These are phyloP conservation scores for Bombus superbus DNA, from an alignment of 1,140 invertebrate species.

Conservation along the genomic window DNA sequence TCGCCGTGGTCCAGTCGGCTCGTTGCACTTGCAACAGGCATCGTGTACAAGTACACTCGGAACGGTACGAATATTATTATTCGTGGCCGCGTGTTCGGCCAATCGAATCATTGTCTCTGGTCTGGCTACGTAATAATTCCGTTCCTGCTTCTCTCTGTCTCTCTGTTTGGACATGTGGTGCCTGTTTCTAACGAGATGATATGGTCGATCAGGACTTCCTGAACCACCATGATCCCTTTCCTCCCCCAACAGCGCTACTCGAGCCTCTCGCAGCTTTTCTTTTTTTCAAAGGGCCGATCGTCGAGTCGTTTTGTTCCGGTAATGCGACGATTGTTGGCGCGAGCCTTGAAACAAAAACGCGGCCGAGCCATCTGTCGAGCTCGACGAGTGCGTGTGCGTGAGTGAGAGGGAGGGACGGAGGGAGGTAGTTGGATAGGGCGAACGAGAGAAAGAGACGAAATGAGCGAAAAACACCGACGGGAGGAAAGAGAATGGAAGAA, in stretches of 20 bases:
- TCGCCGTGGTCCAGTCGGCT: constrained; percentile 52
- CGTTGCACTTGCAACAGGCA: constrained; percentile 69
- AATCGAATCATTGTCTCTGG: constrained; percentile 64
- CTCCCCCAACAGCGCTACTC: constrained; percentile 27
- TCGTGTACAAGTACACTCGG: constrained; percentile 53
- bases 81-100: constrained; percentile 53
- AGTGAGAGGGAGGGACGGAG: background rate
- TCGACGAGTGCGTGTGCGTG: constrained; percentile 16
- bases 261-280: constrained; percentile 53
- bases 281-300: constrained; percentile 69
- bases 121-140: constrained; percentile 19
- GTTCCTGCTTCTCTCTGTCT: constrained; percentile 49
- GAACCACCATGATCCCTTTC: constrained; percentile 50
- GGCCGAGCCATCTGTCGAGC: constrained; percentile 79
- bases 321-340: constrained; percentile 81
- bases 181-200: constrained; percentile 69
- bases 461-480: constrained; percentile 54
- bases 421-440: constrained; percentile 18
- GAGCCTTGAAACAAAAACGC: constrained; percentile 82
- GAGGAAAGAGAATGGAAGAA: constrained; percentile 66
- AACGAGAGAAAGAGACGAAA: constrained; percentile 44
- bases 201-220: constrained; percentile 64
- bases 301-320: constrained; percentile 79
- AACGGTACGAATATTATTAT: constrained; percentile 69
- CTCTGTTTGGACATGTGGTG: constrained; percentile 80